Conservation (phyloP, 2,113 vertebrate genomes). For the Miniopterus natalensis region DNA sequence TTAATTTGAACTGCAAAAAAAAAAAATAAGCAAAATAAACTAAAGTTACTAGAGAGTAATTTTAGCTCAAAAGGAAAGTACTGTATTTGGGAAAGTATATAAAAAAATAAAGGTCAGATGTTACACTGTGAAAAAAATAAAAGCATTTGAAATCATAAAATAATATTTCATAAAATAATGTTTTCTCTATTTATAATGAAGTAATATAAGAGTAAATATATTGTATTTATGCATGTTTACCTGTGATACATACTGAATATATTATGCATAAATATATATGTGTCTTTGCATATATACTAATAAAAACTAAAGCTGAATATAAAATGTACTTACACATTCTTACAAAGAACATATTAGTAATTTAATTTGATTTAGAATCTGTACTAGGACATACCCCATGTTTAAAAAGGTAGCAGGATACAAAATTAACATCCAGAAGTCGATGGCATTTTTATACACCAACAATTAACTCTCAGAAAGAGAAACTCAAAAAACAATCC, state of each 20-base stretch:
- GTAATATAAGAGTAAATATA: too few species aligned
- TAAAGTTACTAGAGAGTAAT: too few species aligned
- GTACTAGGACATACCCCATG: not conserved
- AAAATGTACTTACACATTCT: not conserved
- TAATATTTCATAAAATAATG: not conserved
- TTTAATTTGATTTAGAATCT: not conserved
- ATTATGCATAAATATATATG: not conserved
- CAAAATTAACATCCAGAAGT: too few species aligned
- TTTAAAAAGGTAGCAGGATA: too few species aligned
- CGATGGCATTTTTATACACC: too few species aligned
- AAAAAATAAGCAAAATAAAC: too few species aligned
- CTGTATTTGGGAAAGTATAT: too few species aligned
- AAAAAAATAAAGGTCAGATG: too few species aligned
- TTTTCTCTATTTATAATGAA: not conserved
- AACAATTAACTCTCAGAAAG: too few species aligned
- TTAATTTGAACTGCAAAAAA: too few species aligned
- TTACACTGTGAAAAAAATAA: not conserved
- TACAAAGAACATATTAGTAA: not conserved
- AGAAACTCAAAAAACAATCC: too few species aligned
- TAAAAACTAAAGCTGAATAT: not conserved
- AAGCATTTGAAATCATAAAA: not conserved
- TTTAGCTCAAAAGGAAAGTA: too few species aligned
- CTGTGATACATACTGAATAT: not conserved
- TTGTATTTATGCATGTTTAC: not conserved
- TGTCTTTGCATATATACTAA: not conserved